Evolutionary conservation across 2,113 vertebrate species (phyloP), one percentile per base, ranked within the genome.

Genomic region (Thinocorus orbignyianus): DNA sequence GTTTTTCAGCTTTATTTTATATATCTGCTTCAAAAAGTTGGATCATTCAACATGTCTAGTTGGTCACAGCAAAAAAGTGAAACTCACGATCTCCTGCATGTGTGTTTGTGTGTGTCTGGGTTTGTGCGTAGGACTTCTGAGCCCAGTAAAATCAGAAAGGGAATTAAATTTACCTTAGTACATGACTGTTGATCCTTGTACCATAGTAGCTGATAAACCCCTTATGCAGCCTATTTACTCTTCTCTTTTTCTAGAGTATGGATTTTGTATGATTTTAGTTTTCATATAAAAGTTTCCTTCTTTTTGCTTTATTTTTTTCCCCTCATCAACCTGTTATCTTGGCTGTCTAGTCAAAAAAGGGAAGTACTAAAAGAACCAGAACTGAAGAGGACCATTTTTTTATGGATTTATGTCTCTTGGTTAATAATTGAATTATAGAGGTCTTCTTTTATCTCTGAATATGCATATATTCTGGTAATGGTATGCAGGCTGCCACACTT

Each of bases 371-470:
- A 71, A 85, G 51, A 77, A 49, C 6, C 31, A 88, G 62, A 83
- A 73, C 11, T 66, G 33, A 73, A 61, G 60, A 86, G 7, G 16
- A 77, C 22, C 15, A 6, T 9, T 65, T 95, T 88, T 46, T 51
- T 86, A 23, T 6, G 37, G 79, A 70, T 90, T 90, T 88, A 52
- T 90, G 33, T 81, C 39, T 51, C 52, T 91, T 87, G 35, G 69
- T 95, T 94, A 93, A 88, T 92, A 93, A 95, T 93, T 95, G 60
- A 95, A 93, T 81, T 93, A 88, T 33, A 78, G 68, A 66, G 55
- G 46, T 80, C 72, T 77, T 81, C 91, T 93, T 97, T 96, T 95
- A 92, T 95, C 79, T 93, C 82, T 88, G 82, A 70, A 81, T 95
- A 78, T 95, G 68, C 49, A 66, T 86, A 41, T 81, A 58, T 86